These are phyloP conservation scores for Schlechtendalia chinensis DNA, from an alignment of 1,140 invertebrate species.

Conservation along the genomic window DNA sequence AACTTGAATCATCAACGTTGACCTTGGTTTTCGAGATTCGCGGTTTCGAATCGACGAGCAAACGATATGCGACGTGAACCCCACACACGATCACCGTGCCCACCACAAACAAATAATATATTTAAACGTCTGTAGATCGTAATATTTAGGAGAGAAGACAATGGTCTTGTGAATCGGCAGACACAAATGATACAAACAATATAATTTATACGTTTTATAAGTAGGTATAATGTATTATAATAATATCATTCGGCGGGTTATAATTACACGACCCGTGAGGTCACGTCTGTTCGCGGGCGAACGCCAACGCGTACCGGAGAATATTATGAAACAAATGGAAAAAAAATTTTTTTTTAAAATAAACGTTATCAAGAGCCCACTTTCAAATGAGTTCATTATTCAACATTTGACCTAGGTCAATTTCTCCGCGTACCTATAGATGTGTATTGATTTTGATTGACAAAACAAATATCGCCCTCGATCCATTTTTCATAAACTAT, in stretches of 20 bases:
- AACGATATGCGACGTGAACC: neutral
- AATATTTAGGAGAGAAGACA: no score
- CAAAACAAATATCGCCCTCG: neutral
- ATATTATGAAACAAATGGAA: conserved; percentile 27
- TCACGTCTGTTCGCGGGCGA: conserved; percentile 17
- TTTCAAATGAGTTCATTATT: conserved; percentile 36
- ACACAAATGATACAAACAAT: neutral
- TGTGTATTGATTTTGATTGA: neutral
- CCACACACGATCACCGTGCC: no score
- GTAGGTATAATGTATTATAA: no score
- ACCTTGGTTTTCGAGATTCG: neutral
- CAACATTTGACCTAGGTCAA: conserved; percentile 23
- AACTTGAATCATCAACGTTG: neutral
- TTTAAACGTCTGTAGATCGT: no score
- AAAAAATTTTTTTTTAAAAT: neutral
- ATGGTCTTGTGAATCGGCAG: conserved; percentile 6
- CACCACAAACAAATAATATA: no score
- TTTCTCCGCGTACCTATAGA: neutral
- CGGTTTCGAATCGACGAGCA: neutral
- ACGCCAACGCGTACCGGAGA: conserved; percentile 38
- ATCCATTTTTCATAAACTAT: neutral
- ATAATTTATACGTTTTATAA: neutral
- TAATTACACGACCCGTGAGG: conserved; percentile 38
- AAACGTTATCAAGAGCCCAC: neutral
- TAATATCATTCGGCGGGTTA: conserved; percentile 26